A percentile compares a stretch with the other conserved stretches of the same genome.
Evolutionary conservation across 2,888 invertebrate species (phyloP).

Genomic region (Drosophila mayaguana): DNA sequence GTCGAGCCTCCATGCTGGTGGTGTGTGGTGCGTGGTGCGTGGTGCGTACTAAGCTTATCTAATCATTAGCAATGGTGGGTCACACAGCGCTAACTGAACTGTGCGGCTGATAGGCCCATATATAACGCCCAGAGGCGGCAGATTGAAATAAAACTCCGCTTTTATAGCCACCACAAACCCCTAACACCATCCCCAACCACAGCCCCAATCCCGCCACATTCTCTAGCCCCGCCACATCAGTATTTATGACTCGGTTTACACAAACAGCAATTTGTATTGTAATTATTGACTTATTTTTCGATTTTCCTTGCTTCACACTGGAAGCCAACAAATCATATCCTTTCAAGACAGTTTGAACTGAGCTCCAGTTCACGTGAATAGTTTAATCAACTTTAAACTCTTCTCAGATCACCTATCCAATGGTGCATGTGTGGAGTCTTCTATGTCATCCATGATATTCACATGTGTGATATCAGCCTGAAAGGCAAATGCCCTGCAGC

Average conservation of each 20-base stretch:
- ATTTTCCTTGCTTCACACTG: constrained; percentile 17
- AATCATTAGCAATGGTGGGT: constrained; percentile 70
- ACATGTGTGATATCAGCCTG: not conserved
- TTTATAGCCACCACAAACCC: constrained; percentile 66
- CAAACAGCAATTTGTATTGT: constrained; percentile 74
- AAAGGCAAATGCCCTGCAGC: constrained; percentile 33
- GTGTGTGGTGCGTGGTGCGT: constrained; percentile 20
- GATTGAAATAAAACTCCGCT: constrained; percentile 79
- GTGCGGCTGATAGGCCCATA: constrained; percentile 61
- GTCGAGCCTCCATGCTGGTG: constrained; percentile 59
- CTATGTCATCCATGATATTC: not conserved
- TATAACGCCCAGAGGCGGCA: constrained; percentile 74
- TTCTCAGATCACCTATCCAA: not conserved
- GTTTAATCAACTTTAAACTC: constrained; percentile 1
- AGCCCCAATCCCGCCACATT: not conserved
- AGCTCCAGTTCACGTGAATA: not conserved
- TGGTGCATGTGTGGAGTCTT: not conserved
- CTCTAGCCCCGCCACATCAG: constrained; percentile 19
- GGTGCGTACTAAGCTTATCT: constrained; percentile 59
- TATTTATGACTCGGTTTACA: constrained; percentile 73
- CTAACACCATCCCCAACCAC: not conserved
- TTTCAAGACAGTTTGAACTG: not conserved
- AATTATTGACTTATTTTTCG: constrained; percentile 63
- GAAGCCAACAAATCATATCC: constrained; percentile 3
- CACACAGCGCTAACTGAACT: constrained; percentile 45